phyloP scores from a whole-genome alignment of 2,888 invertebrate genomes.

The Cryptophagus acutangulus region DNA sequence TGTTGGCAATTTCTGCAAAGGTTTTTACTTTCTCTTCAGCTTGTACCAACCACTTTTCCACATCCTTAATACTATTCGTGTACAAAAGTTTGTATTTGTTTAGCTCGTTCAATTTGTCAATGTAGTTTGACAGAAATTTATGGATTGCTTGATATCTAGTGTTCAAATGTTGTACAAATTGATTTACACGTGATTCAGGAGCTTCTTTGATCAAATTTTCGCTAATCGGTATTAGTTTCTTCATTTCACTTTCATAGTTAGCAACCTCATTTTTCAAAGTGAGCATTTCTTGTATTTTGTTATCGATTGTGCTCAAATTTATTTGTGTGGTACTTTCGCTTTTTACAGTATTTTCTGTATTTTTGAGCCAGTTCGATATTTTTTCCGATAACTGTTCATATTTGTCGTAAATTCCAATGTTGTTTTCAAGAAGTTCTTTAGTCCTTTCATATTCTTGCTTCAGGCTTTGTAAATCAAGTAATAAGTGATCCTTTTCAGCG shows the following conservation, averaged over 20 bases:
- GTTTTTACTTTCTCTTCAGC: slow-evolving; percentile 70
- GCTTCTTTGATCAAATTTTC: slow-evolving; percentile 69
- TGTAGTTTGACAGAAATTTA: slow-evolving; percentile 65
- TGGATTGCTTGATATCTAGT: slow-evolving; percentile 69
- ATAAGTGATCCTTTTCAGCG: slow-evolving; percentile 64
- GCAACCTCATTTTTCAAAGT: slow-evolving; percentile 60
- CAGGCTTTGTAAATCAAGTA: slow-evolving; percentile 66
- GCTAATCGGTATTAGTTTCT: slow-evolving; percentile 62
- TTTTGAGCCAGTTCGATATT: slow-evolving; percentile 71
- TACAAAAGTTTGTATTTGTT: slow-evolving; percentile 67
- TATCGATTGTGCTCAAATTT: slow-evolving; percentile 62
- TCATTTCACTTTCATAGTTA: slow-evolving; percentile 61
- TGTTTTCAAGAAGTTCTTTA: slow-evolving; percentile 62
- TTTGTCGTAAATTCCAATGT: slow-evolving; percentile 72
- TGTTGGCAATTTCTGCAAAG: slow-evolving; percentile 69
- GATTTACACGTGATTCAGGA: slow-evolving; percentile 77
- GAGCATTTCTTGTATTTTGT: slow-evolving; percentile 64
- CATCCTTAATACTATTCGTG: slow-evolving; percentile 59
- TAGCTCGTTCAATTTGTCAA: slow-evolving; percentile 67
- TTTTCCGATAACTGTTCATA: slow-evolving; percentile 75
- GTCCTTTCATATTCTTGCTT: slow-evolving; percentile 65
- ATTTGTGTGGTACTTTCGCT: slow-evolving; percentile 68
- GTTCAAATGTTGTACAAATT: slow-evolving; percentile 73
- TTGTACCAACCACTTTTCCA: slow-evolving; percentile 74
- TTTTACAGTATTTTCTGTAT: slow-evolving; percentile 70